Evolutionary conservation across 2,113 vertebrate genomes (phyloP), one percentile per base, ranked within the genome.

Genomic region (Shinisaurus crocodilurus): DNA sequence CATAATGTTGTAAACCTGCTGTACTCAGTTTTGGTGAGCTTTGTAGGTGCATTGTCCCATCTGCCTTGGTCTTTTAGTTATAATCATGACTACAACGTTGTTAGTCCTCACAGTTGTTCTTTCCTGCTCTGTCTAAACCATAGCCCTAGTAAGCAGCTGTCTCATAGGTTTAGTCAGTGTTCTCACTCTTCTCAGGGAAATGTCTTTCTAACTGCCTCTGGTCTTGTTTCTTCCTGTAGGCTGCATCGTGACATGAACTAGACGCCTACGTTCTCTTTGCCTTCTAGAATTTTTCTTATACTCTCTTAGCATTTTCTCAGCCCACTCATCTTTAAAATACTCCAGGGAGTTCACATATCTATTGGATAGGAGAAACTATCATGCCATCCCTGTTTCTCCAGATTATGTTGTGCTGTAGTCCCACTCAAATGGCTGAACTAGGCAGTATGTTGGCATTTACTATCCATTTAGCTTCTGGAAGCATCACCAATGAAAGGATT

Each of bases 311-410:
- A 74, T 88, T 94, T 92, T 85, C 84, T 77, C 13, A 85, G 75
- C 37, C 54, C 43, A n/a, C 6, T 6, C 25, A 60, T 84, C 87
- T 87, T 91, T 88, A 74, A 72, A 1, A 3, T 79, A 88, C 25
- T 34, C 23, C 89, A 93, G 29, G 70, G 82, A 79, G 63, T 81
- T 80, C 60, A 69, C 90, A 89, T 57, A 72, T 1, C 16, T 88
- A 32, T 65, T 89, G 37, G 48, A 16, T 54, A 88, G 32, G 79
- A 94, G 20, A 2, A 81, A 23, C 43, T 90, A 80, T 91, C 0
- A 45, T 93, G 87, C 69, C 79, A 2, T 87, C 74, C 85, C 48
- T 92, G 76, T 45, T 88, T 63, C 18, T 43, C 40, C 32, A n/a
- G 5, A 50, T 80, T 80, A 18, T 40, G 40, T 57, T 40, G 43